Base-by-base conservation (phyloP, 2,888 invertebrate species). In the Papilio demoleus region DNA sequence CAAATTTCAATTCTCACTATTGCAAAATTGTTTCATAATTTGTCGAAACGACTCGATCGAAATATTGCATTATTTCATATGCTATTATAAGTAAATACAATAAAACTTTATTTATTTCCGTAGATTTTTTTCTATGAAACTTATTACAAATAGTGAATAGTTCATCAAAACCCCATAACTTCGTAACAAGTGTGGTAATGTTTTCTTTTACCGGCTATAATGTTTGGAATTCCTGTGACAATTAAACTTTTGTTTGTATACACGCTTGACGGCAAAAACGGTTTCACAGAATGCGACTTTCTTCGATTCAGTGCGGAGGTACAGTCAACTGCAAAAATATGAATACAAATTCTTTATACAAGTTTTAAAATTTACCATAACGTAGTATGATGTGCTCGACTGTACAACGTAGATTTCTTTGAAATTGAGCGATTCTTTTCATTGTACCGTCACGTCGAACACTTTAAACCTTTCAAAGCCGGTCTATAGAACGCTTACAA, bases 181-280 rank as follows among this genome's bases (percentile, higher is more conserved):
- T 50, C 1, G 14, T 14, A 6, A 14, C 36, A 17, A 59, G 17
- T 38, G 19, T 60, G 38, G 14, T 38, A 19, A 78, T 85, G 87
- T 88, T 88, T 88, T 85, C 85, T 81, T 85, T 85, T 80, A 79
- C 77, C 82, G 77, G 78, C 77, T 80, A 70, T 81, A 74, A 73
- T 89, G 89, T 88, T 90, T 88, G 82, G 81, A 86, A 91, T 89
- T 89, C 88, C 80, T 83, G 77, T 78, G 84, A 86, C 87, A 88
- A 88, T 88, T 90, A 88, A 87, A 86, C 79, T 82, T 78, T 79
- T 88, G 86, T 90, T 90, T 89, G 86, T 89, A 89, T 87, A 89
- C 86, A 89, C 73, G 74, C 73, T 74, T 80, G 85, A 82, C 78
- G 74, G 77, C 77, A 73, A 78, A 79, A 79, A 80, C 84, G 80